Conservation (phyloP, 2,797 vertebrate species). For the Sebastes trivittatus region DNA sequence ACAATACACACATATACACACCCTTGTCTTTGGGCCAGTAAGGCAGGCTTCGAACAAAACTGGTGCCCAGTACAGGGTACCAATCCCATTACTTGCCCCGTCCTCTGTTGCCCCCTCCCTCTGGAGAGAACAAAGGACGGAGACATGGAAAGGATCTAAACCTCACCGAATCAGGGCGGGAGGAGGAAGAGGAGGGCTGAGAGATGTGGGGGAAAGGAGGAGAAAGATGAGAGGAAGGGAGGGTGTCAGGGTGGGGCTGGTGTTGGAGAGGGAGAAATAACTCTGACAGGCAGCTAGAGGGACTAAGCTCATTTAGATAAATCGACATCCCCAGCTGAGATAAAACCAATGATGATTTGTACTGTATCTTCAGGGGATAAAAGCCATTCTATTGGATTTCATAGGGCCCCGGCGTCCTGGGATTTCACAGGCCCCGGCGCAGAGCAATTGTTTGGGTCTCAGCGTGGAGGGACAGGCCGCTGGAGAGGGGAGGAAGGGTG, state of each 20-base stretch:
- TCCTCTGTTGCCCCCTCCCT: conserved; percentile 56
- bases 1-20: conserved; percentile 36
- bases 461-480: conserved; percentile 34
- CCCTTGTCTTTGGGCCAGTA: conserved; percentile 64
- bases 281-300: conserved; percentile 90
- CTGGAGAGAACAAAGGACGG: conserved; percentile 72
- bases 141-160: conserved; percentile 73
- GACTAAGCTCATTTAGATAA: conserved; percentile 94
- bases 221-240: conserved; percentile 53
- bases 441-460: conserved; percentile 51
- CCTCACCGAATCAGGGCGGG: conserved; percentile 50
- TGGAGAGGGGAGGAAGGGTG: conserved; percentile 37
- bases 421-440: conserved; percentile 53
- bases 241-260: conserved; percentile 58
- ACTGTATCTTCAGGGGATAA: conserved; percentile 94
- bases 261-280: conserved; percentile 71
- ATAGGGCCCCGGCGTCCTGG: conserved; percentile 48
- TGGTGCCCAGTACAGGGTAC: conserved; percentile 90
- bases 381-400: conserved; percentile 90
- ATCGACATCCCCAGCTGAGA: conserved; percentile 94
- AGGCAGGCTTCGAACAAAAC: conserved; percentile 91
- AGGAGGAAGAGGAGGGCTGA: conserved; percentile 82
- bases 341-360: conserved; percentile 96
- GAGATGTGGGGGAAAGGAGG: conserved; percentile 61
- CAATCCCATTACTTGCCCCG: conserved; percentile 93